phyloP scores from a whole-genome alignment of 2,888 invertebrate genomes.

The Amphipoea oculea region DNA sequence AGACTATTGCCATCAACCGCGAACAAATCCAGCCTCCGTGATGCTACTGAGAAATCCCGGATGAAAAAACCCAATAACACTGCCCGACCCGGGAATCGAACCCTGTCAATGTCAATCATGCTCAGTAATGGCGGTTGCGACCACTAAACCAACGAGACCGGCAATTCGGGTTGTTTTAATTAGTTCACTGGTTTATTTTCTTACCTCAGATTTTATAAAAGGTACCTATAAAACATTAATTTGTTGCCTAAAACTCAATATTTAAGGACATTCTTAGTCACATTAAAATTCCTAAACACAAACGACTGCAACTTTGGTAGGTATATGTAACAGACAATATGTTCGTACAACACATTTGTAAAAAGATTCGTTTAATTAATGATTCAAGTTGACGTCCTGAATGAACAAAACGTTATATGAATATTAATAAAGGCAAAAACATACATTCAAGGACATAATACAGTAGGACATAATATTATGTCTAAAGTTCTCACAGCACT shows the following conservation, averaged over 20 bases:
- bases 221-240: too few relatives aligned
- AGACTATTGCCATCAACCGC: too few relatives aligned
- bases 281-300: background rate
- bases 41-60: too few relatives aligned
- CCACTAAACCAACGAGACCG: background rate
- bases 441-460: conserved; percentile 35
- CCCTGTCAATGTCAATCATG: too few relatives aligned
- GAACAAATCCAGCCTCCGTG: too few relatives aligned
- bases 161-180: too few relatives aligned
- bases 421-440: conserved; percentile 41
- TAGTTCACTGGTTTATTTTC: too few relatives aligned
- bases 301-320: background rate
- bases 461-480: conserved; percentile 41
- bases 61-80: too few relatives aligned
- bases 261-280: conserved; percentile 6
- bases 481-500: conserved; percentile 38
- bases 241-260: background rate
- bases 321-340: background rate
- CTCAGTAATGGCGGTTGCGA: too few relatives aligned
- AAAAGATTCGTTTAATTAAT: conserved; percentile 34
- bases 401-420: conserved; percentile 41
- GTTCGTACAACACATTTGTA: background rate
- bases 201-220: too few relatives aligned
- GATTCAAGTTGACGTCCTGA: conserved; percentile 49
- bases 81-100: too few relatives aligned